Conservation (phyloP, 2,888 invertebrate species). For the Strigamia crassipes region DNA sequence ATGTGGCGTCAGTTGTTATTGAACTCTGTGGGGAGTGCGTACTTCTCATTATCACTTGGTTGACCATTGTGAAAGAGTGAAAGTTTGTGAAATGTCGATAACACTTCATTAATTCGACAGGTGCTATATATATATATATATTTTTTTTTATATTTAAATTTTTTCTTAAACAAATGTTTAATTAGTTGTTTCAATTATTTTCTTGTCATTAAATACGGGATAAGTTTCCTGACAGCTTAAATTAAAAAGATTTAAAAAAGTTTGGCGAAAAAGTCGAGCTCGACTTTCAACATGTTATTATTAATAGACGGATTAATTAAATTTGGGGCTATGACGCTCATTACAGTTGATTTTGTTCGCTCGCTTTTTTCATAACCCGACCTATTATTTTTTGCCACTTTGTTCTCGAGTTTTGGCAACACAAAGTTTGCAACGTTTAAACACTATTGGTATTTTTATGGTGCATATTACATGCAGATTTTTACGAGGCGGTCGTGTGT, state of each 20-base stretch:
- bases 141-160: no score
- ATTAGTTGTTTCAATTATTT: constrained; percentile 12
- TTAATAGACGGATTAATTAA: constrained; percentile 22
- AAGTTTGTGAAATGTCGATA: neutral
- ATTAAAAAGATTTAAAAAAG: neutral
- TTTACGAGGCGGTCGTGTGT: neutral
- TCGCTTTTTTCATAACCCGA: neutral
- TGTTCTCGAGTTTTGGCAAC: neutral
- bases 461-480: constrained; percentile 22
- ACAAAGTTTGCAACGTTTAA: constrained; percentile 20
- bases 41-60: neutral
- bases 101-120: neutral
- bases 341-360: constrained; percentile 7
- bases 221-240: constrained; percentile 7
- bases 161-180: neutral
- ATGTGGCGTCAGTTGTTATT: constrained; percentile 12
- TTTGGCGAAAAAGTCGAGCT: neutral
- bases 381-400: neutral
- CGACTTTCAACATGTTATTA: neutral
- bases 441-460: constrained; percentile 22
- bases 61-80: neutral
- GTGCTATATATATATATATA: no score
- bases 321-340: neutral
- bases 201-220: neutral
- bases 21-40: neutral